Conservation (phyloP, 2,113 vertebrate genomes). For the Eubucco bourcierii region DNA sequence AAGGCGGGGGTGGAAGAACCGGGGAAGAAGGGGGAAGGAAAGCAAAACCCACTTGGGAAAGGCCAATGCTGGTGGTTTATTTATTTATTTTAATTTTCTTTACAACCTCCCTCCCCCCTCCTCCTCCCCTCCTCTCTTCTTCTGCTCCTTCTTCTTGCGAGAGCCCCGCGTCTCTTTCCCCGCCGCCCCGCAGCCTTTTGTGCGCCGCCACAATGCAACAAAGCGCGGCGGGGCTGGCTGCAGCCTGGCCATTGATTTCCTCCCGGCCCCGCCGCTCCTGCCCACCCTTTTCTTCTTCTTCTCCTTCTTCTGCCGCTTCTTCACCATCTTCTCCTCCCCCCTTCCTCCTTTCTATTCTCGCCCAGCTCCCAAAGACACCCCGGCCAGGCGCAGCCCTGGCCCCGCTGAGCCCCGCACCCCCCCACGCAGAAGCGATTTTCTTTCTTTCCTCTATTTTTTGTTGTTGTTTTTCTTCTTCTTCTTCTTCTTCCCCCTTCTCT, state of each 20-base stretch:
- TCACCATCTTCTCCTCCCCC: constrained; percentile 2
- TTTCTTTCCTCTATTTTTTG: neutral
- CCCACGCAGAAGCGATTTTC: neutral
- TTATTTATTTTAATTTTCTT: neutral
- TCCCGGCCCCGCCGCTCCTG: constrained; percentile 22
- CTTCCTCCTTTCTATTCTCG: neutral
- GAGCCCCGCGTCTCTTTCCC: constrained; percentile 34
- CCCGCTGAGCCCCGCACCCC: constrained; percentile 27
- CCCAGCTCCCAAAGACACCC: neutral
- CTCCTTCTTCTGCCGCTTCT: neutral
- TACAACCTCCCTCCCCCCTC: too few species aligned
- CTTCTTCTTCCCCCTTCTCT: constrained; percentile 27
- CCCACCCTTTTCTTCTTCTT: neutral
- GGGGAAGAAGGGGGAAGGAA: constrained; percentile 22
- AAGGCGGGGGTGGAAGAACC: constrained; percentile 23
- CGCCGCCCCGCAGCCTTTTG: constrained; percentile 76
- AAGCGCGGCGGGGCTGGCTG: constrained; percentile 70
- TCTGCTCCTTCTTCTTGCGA: neutral
- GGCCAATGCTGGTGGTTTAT: constrained; percentile 22
- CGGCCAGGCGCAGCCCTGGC: constrained; percentile 39
- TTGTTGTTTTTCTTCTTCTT: neutral
- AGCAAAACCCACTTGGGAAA: constrained; percentile 40
- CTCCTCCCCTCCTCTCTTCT: neutral
- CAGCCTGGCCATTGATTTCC: constrained; percentile 48
- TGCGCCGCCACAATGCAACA: constrained; percentile 86